These are phyloP conservation scores for Colletes collaris DNA, from an alignment of 2,888 invertebrate genomes.

Conservation along the genomic window DNA sequence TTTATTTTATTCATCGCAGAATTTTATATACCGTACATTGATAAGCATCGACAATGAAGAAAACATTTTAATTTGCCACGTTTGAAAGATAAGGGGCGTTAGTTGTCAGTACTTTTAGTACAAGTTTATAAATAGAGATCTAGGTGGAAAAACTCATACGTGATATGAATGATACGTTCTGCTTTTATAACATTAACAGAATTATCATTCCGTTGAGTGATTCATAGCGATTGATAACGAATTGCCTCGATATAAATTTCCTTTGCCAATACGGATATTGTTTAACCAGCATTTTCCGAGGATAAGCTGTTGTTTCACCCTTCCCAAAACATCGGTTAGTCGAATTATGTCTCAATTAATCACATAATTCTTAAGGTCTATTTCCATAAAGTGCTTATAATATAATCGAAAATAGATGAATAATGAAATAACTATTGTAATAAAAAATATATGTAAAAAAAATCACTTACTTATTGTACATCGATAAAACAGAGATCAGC, in stretches of 20 bases:
- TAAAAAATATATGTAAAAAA: background rate
- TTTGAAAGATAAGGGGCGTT: conserved; percentile 3
- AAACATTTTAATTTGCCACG: conserved; percentile 3
- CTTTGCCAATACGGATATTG: conserved; percentile 26
- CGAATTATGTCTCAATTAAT: background rate
- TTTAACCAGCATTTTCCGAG: conserved; percentile 21
- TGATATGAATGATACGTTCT: conserved; percentile 18
- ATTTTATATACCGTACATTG: conserved; percentile 4
- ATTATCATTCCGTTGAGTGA: conserved; percentile 33
- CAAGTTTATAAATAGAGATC: conserved; percentile 31
- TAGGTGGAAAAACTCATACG: conserved; percentile 23
- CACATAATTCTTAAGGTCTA: background rate
- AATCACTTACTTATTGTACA: conserved; percentile 27
- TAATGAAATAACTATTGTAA: background rate
- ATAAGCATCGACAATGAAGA: conserved; percentile 8
- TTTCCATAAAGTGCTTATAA: too few relatives aligned
- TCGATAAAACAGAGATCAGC: conserved; percentile 25
- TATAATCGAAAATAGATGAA: too few relatives aligned
- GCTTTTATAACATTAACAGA: conserved; percentile 14
- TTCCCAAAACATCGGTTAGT: background rate
- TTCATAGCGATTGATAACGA: conserved; percentile 33
- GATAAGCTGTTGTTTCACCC: background rate
- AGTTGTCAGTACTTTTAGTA: conserved; percentile 1
- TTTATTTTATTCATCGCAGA: background rate
- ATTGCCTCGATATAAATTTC: conserved; percentile 43